Base-by-base conservation (phyloP, 2,113 vertebrate genomes). In the Motacilla tschutschensis region DNA sequence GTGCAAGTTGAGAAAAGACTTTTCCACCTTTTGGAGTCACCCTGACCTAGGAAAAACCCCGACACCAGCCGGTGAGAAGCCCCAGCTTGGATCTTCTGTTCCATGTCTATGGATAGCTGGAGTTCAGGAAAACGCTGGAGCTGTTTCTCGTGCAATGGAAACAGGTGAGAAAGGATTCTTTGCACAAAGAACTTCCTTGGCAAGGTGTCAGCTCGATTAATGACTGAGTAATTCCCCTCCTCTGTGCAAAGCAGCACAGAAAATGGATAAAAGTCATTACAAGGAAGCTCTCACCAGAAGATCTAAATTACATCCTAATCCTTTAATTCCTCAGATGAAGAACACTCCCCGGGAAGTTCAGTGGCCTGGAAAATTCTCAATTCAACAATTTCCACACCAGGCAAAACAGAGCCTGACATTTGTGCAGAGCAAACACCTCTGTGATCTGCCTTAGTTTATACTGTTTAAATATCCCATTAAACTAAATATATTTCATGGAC, bases 271-370 rank as follows among this genome's bases (percentile, higher is more conserved):
- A 67, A 83, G 54, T 55, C 53, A 46, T 54, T 57, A 79, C 46
- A 63, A 81, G 51, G 89, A 87, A 90, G 81, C 74, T 77, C 54
- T 84, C 64, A 48, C 15, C 20, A 53, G 87, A 72, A 36, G 64
- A 69, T 6, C 75, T 60, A 59, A 86, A 90, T 90, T 83, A 87
- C 70, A 90, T 73, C 40, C 58, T 89, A 93, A 91, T 89, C 87
- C 79, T 65, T 73, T 91, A 83, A 94, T 88, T 66, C 66, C 53
- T 24, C 36, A 85, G 71, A 87, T 76, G 70, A 85, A 84, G 71
- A 94, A 87, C 29, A 48, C 55, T 47, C 79, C 24, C 1, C 0
- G 5, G 38, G 51, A 90, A 79, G 79, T 87, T 87, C 75, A 89
- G 46, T 10, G 57, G 40, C 77, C 33, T 1, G 22, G 64, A 90